These are phyloP conservation scores for Eulemur mongoz DNA, from an alignment of 2,797 vertebrate species.

Conservation along the genomic window DNA sequence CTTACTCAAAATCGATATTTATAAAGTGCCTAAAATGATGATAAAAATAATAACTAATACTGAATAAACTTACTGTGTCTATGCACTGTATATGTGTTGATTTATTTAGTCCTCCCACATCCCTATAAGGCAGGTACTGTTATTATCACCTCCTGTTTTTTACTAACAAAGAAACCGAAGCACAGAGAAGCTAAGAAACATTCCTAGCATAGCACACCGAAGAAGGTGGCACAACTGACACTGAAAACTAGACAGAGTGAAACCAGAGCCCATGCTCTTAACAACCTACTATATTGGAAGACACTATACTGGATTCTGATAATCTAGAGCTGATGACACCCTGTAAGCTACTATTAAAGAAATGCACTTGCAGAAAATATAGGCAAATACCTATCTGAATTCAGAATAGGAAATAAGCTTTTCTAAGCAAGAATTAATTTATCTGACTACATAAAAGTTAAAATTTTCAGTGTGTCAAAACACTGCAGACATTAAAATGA, in stretches of 20 bases:
- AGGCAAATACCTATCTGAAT: background rate
- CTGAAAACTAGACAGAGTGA: background rate
- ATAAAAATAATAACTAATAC: conserved; percentile 7
- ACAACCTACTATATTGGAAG: background rate
- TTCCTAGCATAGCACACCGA: background rate
- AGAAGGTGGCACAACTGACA: background rate
- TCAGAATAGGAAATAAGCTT: background rate
- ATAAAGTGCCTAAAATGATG: background rate
- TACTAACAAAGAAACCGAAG: conserved; percentile 29
- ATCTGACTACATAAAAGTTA: background rate
- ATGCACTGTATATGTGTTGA: background rate
- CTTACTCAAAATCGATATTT: conserved; percentile 4
- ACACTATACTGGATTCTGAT: background rate
- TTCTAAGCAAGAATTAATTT: conserved; percentile 24
- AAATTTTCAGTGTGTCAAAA: conserved; percentile 25
- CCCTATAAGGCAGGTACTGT: background rate
- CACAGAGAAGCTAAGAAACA: background rate
- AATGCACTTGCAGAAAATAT: background rate
- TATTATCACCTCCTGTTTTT: background rate
- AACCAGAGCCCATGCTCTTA: background rate
- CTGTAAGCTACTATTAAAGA: conserved; percentile 18
- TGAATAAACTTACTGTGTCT: background rate
- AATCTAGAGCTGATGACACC: background rate
- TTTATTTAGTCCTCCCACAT: background rate
- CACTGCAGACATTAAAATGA: conserved; percentile 22